Base-by-base conservation (phyloP, 2,888 invertebrate genomes). In the Lasioglossum marginatum region DNA sequence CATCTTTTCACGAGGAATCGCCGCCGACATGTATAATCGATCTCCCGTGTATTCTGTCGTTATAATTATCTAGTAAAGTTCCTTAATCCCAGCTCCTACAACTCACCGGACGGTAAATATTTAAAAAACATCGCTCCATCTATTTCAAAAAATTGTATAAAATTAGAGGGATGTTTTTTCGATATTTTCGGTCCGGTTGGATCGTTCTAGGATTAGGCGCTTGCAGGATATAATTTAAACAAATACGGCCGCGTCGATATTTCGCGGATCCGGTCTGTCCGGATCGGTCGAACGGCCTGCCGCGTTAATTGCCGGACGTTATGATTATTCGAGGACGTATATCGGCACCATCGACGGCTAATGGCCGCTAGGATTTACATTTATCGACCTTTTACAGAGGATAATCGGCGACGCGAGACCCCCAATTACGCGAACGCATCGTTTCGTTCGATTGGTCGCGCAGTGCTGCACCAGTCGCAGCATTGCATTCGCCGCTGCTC, bases 311-410 rank as follows among this genome's bases (percentile, higher is more conserved):
- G 83, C 52, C 57, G 70, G 70, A 74, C 74, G 80, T 77, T 85
- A 85, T 85, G 85, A 85, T 77, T 77, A 85, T 77, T 85, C 43
- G 79, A 23, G 66, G 52, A 80, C 84, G 78, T 82, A 75, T 27
- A 85, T 85, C 60, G 79, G 57, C 5, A 34, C 79, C 31, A 68
- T 27, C 76, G 83, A 57, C 83, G 37, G 85, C 48, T 66, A 79
- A 83, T 82, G 82, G 78, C 52, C 70, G 60, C 23, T 63, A 48
- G 34, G 70, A 85, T 82, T 82, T 85, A 85, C 84, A 82, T 78
- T 85, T 85, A 85, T 85, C 82, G 84, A 75, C 70, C 78, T 85
- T 82, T 82, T 63, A 63, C 63, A 74, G 43, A 31, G 19, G n/a
- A 48, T 68, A 48, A 27, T 57, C 73, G 43, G n/a, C 45, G 77